phyloP scores from a whole-genome alignment of 2,888 invertebrate genomes.

The Sesamia inferens region DNA sequence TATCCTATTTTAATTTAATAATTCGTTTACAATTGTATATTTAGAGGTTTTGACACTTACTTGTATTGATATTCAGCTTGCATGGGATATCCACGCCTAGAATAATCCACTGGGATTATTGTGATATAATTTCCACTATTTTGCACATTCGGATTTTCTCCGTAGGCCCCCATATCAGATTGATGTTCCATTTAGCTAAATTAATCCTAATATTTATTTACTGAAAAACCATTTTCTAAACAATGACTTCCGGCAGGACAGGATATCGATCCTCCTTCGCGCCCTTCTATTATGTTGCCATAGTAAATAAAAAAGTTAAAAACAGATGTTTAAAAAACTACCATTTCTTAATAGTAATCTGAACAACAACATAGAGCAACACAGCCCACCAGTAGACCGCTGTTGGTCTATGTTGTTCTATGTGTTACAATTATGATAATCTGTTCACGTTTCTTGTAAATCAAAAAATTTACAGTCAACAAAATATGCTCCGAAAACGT shows the following conservation, averaged over 20 bases:
- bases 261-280: conserved; percentile 83
- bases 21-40: background rate
- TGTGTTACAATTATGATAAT: background rate
- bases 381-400: too few species aligned
- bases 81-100: conserved; percentile 88
- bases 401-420: too few species aligned
- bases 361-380: background rate
- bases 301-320: background rate
- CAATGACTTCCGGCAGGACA: conserved; percentile 59
- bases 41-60: conserved; percentile 72
- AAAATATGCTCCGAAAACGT: background rate
- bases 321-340: background rate
- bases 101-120: conserved; percentile 90
- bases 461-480: background rate
- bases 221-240: conserved; percentile 54
- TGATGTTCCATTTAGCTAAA: conserved; percentile 83
- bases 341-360: background rate
- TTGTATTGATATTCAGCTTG: conserved; percentile 91
- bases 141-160: conserved; percentile 86
- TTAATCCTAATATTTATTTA: conserved; percentile 34
- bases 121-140: conserved; percentile 90
- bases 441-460: background rate
- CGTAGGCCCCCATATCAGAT: conserved; percentile 87
- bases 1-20: background rate
- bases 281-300: conserved; percentile 74